Conservation (phyloP, 2,888 invertebrate species). For the Hyles lineata region DNA sequence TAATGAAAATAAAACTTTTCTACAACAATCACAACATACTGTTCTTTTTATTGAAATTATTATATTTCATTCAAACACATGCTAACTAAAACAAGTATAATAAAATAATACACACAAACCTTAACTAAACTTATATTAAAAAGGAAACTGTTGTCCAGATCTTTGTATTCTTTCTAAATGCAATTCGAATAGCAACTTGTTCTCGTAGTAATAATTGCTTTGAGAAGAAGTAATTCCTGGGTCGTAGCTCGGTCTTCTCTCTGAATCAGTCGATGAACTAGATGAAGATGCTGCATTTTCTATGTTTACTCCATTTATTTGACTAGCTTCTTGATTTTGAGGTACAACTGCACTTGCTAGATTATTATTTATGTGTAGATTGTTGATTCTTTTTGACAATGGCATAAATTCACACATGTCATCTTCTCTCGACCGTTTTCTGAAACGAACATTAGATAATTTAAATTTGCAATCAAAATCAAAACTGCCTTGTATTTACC, state of each 20-base stretch:
- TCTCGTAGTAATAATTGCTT: constrained; percentile 95
- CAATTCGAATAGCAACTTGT: constrained; percentile 93
- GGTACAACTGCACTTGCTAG: constrained; percentile 56
- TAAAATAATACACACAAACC: constrained; percentile 63
- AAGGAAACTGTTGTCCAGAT: constrained; percentile 80
- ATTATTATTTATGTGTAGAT: constrained; percentile 91
- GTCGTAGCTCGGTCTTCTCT: constrained; percentile 85
- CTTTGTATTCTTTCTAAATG: constrained; percentile 92
- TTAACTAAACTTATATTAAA: constrained; percentile 60
- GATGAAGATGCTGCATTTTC: constrained; percentile 69
- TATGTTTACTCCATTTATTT: constrained; percentile 60
- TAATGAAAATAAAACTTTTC: constrained; percentile 43
- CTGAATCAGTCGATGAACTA: constrained; percentile 64
- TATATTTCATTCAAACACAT: constrained; percentile 52
- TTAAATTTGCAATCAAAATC: neutral
- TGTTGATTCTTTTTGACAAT: constrained; percentile 95
- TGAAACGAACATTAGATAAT: constrained; percentile 58
- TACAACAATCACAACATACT: constrained; percentile 44
- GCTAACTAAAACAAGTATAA: constrained; percentile 50
- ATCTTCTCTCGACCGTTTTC: constrained; percentile 91
- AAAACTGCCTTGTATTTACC: constrained; percentile 20
- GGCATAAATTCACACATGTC: constrained; percentile 93
- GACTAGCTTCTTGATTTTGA: constrained; percentile 65
- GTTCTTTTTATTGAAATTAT: constrained; percentile 52
- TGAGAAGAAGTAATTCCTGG: constrained; percentile 91